Evolutionary conservation across 2,797 vertebrate genomes (phyloP).

Genomic region (Glossophaga mutica): DNA sequence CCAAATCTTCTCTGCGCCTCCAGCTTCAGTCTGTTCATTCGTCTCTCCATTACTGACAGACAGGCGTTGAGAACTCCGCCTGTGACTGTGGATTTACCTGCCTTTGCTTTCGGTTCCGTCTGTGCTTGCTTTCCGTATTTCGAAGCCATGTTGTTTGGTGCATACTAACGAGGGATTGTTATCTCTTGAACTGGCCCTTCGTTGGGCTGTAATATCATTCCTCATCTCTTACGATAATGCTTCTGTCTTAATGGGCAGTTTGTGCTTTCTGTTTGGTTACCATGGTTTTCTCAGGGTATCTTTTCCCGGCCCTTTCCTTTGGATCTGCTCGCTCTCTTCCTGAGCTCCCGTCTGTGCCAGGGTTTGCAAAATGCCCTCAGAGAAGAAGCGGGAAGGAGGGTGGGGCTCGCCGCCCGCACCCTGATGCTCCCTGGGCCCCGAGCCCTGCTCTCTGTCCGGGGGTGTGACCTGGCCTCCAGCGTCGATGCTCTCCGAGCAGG

Average conservation of each 20-base stretch:
- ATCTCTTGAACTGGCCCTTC: neutral
- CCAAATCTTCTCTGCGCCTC: neutral
- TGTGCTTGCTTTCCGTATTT: neutral
- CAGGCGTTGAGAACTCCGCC: neutral
- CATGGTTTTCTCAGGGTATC: neutral
- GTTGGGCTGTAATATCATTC: neutral
- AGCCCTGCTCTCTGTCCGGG: neutral
- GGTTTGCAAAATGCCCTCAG: neutral
- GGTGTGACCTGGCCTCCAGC: neutral
- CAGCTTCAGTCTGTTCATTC: neutral
- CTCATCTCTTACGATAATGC: neutral
- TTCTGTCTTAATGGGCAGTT: neutral
- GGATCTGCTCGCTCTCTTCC: neutral
- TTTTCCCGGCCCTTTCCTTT: neutral
- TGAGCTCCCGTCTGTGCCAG: neutral
- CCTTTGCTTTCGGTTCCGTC: neutral
- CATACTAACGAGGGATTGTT: neutral
- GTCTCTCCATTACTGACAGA: neutral
- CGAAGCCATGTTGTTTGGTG: neutral
- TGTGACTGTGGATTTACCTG: neutral
- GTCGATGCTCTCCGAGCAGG: neutral
- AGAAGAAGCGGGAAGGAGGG: neutral
- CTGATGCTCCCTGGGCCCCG: neutral
- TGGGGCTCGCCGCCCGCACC: rapidly evolving
- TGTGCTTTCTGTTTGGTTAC: neutral